Base-by-base conservation (phyloP, 2,888 invertebrate genomes). In the Phengaris alcon region DNA sequence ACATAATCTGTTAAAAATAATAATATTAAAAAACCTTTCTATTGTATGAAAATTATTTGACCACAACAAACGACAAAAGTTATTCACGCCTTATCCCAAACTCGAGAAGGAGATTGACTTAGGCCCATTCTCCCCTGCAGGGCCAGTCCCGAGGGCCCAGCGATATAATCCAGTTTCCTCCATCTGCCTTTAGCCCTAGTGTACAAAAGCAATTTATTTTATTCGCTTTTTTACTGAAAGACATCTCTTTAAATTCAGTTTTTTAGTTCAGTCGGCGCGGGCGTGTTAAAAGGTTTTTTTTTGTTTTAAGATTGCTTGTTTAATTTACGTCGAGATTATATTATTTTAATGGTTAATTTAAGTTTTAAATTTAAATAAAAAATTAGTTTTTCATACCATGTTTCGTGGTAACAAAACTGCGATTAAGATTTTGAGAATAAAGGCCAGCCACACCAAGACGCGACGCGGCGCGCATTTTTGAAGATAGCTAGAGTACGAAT, bases 141-240 rank as follows among this genome's bases (percentile, higher is more conserved):
- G 68, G 70, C 76, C 68, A 46, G 77, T 82, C 86, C 83, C 85
- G 74, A 68, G 88, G 85, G 90, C 70, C 76, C 75, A 79, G 79
- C 85, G 85, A 84, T 84, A 87, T 91, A 92, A 91, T 91, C 90
- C 90, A 88, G 87, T 91, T 91, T 88, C 85, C 84, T 88, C 85
- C 84, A 82, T 83, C 85, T 86, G 85, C 85, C 87, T 85, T 81
- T 81, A 87, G 87, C 84, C 84, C 82, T 84, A 87, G 84, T 82
- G 82, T 81, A 80, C 82, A 84, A 84, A 83, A 81, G 78, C 81
- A 81, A 82, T 82, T 82, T 82, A 81, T 79, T 80, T 79, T 80
- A 78, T 79, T 57, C 70, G n/a, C 57, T 15, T 72, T 72, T 35
- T 52, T 13, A 72, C 72, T 64, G 64, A 64, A 35, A 35, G 6